Evolutionary conservation across 2,888 invertebrate genomes (phyloP).

Genomic region (Tetanocera ferruginea): DNA sequence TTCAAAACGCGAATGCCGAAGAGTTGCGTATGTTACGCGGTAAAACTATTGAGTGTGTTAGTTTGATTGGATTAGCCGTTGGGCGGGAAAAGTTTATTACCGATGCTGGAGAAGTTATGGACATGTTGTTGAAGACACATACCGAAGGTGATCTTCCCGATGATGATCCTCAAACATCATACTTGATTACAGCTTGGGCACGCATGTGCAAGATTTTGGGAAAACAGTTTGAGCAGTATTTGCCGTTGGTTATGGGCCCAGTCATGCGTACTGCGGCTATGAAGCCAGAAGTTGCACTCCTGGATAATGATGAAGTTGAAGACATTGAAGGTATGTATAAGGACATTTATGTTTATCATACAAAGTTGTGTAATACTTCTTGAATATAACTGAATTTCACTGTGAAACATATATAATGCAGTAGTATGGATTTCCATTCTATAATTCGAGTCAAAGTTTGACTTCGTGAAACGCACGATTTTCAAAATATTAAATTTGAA

Average conservation of each 20-base stretch:
- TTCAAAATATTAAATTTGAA: neutral
- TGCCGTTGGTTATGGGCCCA: constrained; percentile 91
- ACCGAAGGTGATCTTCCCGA: constrained; percentile 87
- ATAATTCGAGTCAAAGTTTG: too few relatives aligned
- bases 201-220: constrained; percentile 96
- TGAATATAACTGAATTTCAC: too few relatives aligned
- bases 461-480: neutral
- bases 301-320: constrained; percentile 86
- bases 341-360: neutral
- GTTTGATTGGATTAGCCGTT: constrained; percentile 92
- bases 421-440: too few relatives aligned
- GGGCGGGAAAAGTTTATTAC: constrained; percentile 87
- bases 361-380: too few relatives aligned
- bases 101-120: constrained; percentile 97
- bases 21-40: constrained; percentile 93
- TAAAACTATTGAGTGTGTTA: constrained; percentile 99
- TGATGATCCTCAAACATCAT: constrained; percentile 97
- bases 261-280: constrained; percentile 89
- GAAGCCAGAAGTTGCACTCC: constrained; percentile 89
- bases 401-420: too few relatives aligned
- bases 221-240: constrained; percentile 87
- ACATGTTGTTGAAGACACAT: constrained; percentile 91
- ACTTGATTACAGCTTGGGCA: constrained; percentile 99
- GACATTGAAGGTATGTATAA: constrained; percentile 76
- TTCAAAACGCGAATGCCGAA: constrained; percentile 90